Percentiles rank a stretch among this genome's conserved stretches.
phyloP scores from a whole-genome alignment of 1,140 invertebrate species.

The Ericerus pela region DNA sequence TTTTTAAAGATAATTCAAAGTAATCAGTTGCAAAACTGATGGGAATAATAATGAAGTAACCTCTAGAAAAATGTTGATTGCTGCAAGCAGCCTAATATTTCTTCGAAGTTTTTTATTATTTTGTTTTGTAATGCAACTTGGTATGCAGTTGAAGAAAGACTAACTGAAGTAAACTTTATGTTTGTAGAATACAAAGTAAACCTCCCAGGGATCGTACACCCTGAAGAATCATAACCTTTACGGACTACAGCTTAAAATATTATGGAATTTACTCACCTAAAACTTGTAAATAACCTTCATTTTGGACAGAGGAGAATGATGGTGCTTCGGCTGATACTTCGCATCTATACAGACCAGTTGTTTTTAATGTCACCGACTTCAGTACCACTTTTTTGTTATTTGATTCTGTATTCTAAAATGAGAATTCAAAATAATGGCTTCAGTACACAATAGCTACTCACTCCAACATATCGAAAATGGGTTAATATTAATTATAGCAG shows the following conservation, averaged over 20 bases:
- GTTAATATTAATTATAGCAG: too few relatives aligned
- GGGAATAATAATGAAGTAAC: too few relatives aligned
- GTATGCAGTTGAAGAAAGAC: too few relatives aligned
- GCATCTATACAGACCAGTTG: slow-evolving; percentile 53
- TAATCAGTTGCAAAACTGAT: too few relatives aligned
- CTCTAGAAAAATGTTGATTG: too few relatives aligned
- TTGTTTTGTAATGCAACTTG: too few relatives aligned
- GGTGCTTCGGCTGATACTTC: slow-evolving; percentile 63
- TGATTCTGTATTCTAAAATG: slow-evolving; percentile 29
- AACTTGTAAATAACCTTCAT: slow-evolving; percentile 51
- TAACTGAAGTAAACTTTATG: background rate
- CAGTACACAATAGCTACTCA: too few relatives aligned
- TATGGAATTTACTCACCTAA: slow-evolving; percentile 46
- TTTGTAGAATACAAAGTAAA: background rate
- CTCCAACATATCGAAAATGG: too few relatives aligned
- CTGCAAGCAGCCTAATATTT: too few relatives aligned
- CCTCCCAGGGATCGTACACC: background rate
- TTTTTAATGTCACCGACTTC: slow-evolving; percentile 43
- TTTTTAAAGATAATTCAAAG: too few relatives aligned
- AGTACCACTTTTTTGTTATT: slow-evolving; percentile 44
- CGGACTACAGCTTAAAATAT: background rate
- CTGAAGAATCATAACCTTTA: background rate
- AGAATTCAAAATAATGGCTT: slow-evolving; percentile 7
- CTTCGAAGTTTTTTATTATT: too few relatives aligned
- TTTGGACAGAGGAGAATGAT: slow-evolving; percentile 47